phyloP scores from a whole-genome alignment of 1,140 invertebrate species.

The Sycophila sp. region DNA sequence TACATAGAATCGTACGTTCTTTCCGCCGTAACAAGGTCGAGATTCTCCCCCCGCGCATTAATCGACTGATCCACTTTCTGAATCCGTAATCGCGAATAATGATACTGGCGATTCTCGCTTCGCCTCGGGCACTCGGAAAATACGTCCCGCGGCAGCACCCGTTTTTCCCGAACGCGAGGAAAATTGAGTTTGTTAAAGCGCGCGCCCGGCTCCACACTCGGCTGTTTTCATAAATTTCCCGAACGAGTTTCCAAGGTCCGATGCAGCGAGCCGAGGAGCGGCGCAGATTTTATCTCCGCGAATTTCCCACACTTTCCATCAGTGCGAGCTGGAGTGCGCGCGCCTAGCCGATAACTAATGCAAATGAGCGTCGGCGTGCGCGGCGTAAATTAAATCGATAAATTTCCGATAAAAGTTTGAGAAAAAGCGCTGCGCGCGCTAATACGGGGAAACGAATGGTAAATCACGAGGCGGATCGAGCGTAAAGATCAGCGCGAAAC shows the following conservation, averaged over 20 bases:
- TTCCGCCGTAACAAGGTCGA: neutral
- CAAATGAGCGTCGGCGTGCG: neutral
- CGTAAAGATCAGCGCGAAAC: neutral
- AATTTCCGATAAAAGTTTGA: neutral
- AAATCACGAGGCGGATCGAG: neutral
- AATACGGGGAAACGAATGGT: neutral
- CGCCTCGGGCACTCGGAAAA: neutral
- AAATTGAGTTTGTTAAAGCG: neutral
- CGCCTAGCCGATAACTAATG: neutral
- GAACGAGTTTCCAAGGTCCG: no score
- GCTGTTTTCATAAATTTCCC: neutral
- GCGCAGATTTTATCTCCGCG: constrained; percentile 20
- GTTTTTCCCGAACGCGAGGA: neutral
- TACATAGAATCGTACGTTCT: constrained; percentile 3
- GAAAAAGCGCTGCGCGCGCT: no score
- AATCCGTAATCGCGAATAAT: no score
- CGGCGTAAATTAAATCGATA: neutral
- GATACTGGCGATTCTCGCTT: no score
- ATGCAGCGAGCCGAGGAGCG: no score
- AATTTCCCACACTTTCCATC: constrained; percentile 36
- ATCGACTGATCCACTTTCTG: no score
- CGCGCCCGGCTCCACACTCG: neutral
- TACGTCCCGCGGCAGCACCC: neutral
- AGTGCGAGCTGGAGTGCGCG: neutral
- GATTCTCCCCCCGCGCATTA: no score